Conservation (phyloP, 2,113 vertebrate genomes). For the Corythornis vintsioides region DNA sequence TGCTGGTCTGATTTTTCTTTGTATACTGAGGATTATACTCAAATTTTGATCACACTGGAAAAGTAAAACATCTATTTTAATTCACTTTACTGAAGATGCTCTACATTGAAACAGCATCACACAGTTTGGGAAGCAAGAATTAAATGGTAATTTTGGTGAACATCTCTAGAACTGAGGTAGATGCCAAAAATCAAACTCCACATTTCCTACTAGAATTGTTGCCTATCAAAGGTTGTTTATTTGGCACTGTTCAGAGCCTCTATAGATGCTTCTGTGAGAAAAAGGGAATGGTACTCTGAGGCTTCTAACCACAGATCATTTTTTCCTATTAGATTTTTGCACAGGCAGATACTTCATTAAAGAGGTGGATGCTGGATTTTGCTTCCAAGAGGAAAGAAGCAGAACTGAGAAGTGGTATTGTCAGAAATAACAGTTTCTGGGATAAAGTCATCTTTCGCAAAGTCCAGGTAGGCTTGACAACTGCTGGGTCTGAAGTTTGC, state of each 20-base stretch:
- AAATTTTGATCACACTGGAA: not conserved
- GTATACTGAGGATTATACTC: not conserved
- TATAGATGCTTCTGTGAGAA: not conserved
- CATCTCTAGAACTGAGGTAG: not conserved
- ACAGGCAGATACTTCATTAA: constrained; percentile 91
- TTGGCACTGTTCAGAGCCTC: not conserved
- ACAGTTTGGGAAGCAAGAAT: not conserved
- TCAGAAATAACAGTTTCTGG: constrained; percentile 94
- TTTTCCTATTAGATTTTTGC: constrained; percentile 83
- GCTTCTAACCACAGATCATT: not conserved
- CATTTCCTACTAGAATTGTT: not conserved
- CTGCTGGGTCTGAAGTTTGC: not conserved
- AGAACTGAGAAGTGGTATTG: constrained; percentile 88
- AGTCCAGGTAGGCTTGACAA: constrained; percentile 85
- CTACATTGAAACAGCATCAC: not conserved
- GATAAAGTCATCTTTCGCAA: constrained; percentile 95
- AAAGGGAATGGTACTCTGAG: not conserved
- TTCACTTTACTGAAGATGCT: not conserved
- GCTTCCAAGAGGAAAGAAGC: constrained; percentile 93
- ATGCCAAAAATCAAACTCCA: not conserved
- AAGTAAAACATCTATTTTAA: not conserved
- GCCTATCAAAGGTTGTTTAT: not conserved
- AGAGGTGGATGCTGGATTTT: constrained; percentile 92
- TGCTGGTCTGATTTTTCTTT: not conserved
- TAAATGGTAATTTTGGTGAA: not conserved